phyloP scores from a whole-genome alignment of 2,113 vertebrate genomes.

The Cynopterus brachyotis region DNA sequence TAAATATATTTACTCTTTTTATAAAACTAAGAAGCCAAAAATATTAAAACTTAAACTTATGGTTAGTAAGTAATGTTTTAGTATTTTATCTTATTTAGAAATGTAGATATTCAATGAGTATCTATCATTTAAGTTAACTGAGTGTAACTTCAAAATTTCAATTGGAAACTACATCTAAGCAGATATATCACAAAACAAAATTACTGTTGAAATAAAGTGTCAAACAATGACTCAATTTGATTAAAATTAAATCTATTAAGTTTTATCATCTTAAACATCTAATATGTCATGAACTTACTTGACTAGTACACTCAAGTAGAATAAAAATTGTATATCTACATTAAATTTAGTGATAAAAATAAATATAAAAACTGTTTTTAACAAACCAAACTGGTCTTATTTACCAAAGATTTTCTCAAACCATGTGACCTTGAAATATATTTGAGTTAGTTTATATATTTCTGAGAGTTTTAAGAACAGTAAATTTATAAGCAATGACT shows the following conservation, averaged over 20 bases:
- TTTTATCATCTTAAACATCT: neutral
- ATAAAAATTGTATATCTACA: neutral
- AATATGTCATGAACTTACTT: neutral
- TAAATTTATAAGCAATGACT: neutral
- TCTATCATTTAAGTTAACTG: neutral
- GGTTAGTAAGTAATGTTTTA: neutral
- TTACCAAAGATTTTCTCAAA: neutral
- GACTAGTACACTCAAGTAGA: neutral
- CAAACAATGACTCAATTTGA: neutral
- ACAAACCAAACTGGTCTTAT: neutral
- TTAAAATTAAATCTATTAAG: neutral
- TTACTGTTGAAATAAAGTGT: neutral
- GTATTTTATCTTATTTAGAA: neutral
- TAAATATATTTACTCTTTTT: neutral
- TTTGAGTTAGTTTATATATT: neutral
- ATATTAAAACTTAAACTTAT: neutral
- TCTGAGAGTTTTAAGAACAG: neutral
- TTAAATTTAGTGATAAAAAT: no score
- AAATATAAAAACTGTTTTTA: neutral
- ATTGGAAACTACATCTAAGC: neutral
- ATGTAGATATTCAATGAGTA: neutral
- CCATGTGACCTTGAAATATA: neutral
- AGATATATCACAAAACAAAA: neutral
- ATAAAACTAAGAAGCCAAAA: neutral
- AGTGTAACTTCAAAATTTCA: neutral